These are phyloP conservation scores for Cinara cedri DNA, from an alignment of 2,888 invertebrate genomes.

Conservation along the genomic window DNA sequence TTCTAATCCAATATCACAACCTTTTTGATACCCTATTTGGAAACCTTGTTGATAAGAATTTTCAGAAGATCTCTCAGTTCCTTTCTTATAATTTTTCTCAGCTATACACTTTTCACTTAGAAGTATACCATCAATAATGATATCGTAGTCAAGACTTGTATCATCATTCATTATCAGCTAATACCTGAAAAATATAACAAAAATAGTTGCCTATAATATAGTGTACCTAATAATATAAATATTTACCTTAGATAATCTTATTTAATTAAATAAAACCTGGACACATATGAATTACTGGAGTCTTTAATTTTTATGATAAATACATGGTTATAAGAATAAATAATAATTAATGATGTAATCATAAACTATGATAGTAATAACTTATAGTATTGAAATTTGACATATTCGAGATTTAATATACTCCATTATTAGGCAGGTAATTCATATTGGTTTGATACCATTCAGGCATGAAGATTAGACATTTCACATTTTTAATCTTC, in stretches of 20 bases:
- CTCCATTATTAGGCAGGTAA: no score
- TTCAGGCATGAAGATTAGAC: background rate
- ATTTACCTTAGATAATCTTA: background rate
- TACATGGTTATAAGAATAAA: no score
- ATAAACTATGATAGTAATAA: no score
- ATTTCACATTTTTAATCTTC: no score
- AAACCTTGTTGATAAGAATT: constrained; percentile 64
- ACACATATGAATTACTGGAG: no score
- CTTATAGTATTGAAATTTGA: background rate
- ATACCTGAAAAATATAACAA: constrained; percentile 18
- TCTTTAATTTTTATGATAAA: no score
- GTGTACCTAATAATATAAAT: background rate
- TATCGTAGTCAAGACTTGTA: constrained; percentile 32
- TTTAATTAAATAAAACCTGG: no score
- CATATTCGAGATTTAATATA: background rate
- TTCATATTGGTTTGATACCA: no score
- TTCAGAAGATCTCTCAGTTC: constrained; percentile 68
- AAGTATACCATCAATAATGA: constrained; percentile 71
- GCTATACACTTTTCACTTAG: constrained; percentile 73
- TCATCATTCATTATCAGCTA: constrained; percentile 18
- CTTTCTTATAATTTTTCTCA: constrained; percentile 72
- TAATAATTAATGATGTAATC: no score
- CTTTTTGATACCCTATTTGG: constrained; percentile 79
- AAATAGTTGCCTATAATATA: background rate
- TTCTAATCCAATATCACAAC: constrained; percentile 77